Conservation (phyloP, 2,797 vertebrate genomes). For the Pantherophis vulpinus region DNA sequence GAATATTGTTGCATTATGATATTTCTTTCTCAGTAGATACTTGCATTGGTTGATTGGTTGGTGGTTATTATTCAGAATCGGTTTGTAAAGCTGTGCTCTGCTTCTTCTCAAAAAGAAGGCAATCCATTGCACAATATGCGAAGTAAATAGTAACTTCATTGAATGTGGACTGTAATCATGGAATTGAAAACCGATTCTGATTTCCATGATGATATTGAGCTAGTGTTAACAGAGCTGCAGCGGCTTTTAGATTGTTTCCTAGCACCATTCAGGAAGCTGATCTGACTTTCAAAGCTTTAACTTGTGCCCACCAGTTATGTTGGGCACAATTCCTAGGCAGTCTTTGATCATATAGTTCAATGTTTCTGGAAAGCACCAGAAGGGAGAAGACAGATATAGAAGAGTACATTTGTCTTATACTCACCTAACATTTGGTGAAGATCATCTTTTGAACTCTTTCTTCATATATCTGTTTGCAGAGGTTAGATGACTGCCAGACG, state of each 20-base stretch:
- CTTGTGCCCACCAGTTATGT: not conserved
- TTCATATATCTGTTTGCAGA: not conserved
- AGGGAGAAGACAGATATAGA: not conserved
- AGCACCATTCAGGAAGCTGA: not conserved
- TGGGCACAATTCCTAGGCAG: not conserved
- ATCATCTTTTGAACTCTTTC: not conserved
- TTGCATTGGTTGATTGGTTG: not conserved
- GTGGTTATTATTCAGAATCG: not conserved
- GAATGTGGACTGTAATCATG: not conserved
- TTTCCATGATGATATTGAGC: not conserved
- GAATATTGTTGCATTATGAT: not conserved
- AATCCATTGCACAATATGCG: not conserved
- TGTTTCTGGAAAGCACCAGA: not conserved
- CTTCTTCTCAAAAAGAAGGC: not conserved
- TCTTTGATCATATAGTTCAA: not conserved
- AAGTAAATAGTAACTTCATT: not conserved
- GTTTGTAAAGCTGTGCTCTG: not conserved
- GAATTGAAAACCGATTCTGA: not conserved
- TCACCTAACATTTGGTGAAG: not conserved
- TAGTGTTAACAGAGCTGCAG: not conserved
- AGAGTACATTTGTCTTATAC: not conserved
- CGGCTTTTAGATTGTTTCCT: not conserved
- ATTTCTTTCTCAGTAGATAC: not conserved
- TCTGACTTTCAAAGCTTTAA: not conserved
- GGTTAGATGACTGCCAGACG: not conserved